Evolutionary conservation across 2,797 vertebrate genomes (phyloP).

Genomic region (Chiloscyllium punctatum): DNA sequence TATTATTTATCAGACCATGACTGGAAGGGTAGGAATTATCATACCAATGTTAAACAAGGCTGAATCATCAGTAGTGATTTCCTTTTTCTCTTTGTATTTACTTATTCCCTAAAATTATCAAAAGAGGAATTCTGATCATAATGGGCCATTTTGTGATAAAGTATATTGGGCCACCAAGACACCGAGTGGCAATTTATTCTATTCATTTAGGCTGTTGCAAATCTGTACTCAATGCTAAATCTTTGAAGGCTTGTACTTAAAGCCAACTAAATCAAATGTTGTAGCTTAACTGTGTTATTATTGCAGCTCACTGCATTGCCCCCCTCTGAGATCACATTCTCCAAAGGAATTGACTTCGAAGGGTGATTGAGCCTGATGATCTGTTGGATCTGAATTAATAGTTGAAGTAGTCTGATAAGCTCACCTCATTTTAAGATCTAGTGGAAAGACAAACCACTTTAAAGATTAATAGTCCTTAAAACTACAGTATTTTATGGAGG

Average conservation of each 20-base stretch:
- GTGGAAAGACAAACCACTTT: background rate
- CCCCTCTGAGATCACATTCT: background rate
- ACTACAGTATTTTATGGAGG: background rate
- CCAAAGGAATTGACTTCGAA: background rate
- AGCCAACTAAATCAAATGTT: background rate
- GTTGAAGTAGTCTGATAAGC: background rate
- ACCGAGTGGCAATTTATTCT: background rate
- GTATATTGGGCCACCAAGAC: background rate
- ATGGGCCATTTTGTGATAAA: background rate
- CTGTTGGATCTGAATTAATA: background rate
- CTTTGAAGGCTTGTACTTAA: background rate
- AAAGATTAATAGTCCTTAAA: background rate
- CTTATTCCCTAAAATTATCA: background rate
- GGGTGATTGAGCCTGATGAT: background rate
- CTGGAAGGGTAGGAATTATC: background rate
- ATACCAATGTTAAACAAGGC: background rate
- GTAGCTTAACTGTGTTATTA: background rate
- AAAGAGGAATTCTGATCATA: background rate
- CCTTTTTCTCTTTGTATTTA: background rate
- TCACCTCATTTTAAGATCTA: background rate
- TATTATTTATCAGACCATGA: background rate
- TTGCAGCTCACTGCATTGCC: background rate
- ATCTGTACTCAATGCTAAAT: background rate
- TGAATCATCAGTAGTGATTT: background rate
- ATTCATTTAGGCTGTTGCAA: background rate